Evolutionary conservation across 2,113 vertebrate species (phyloP).

Genomic region (Azemiops feae): DNA sequence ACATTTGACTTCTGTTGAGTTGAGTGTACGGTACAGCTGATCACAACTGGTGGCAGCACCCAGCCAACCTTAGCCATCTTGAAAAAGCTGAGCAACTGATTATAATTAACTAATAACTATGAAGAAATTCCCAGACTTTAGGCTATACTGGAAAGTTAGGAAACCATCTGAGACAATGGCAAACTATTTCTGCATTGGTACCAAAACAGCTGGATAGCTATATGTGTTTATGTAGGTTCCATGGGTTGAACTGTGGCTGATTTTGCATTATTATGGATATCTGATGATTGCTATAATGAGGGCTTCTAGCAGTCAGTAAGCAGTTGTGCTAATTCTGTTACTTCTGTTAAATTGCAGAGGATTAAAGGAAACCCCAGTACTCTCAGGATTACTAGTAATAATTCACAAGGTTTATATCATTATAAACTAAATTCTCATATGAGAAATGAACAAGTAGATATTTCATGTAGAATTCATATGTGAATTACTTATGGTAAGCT

Average conservation of each 20-base stretch:
- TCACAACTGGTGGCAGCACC: background rate
- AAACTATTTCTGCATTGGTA: background rate
- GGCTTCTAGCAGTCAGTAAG: background rate
- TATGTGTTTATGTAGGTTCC: background rate
- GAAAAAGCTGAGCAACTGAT: background rate
- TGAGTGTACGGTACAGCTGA: background rate
- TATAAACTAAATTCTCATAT: slow-evolving; percentile 20
- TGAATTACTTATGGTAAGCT: slow-evolving; percentile 33
- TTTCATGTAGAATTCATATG: slow-evolving; percentile 24
- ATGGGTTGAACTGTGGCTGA: background rate
- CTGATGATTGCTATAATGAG: background rate
- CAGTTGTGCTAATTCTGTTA: background rate
- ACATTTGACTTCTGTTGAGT: background rate
- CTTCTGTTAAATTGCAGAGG: background rate
- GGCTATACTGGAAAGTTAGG: background rate
- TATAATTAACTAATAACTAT: background rate
- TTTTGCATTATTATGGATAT: background rate
- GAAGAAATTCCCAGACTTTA: background rate
- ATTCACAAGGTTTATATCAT: slow-evolving; percentile 38
- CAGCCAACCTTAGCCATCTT: background rate
- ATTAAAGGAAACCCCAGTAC: background rate
- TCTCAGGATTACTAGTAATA: background rate
- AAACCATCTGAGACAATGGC: background rate
- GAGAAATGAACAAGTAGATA: slow-evolving; percentile 34
- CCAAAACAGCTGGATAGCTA: background rate